phyloP scores from a whole-genome alignment of 2,797 vertebrate species.

The Tenualosa ilisha region DNA sequence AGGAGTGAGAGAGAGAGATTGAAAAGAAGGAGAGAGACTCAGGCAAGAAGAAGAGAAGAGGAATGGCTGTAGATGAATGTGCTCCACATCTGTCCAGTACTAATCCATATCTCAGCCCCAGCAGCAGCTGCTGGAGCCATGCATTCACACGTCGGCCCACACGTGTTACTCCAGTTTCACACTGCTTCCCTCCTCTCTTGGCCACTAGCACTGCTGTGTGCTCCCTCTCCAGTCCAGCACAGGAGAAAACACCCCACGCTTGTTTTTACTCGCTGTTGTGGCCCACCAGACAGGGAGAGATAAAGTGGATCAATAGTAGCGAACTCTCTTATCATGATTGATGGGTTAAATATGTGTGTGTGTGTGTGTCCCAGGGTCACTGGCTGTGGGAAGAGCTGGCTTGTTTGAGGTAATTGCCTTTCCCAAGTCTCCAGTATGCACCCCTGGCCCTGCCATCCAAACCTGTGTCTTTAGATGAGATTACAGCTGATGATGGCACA shows the following conservation, averaged over 20 bases:
- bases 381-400: not conserved
- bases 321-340: not conserved
- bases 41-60: not conserved
- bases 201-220: not conserved
- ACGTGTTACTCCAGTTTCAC: not conserved
- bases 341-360: constrained; percentile 13
- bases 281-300: not conserved
- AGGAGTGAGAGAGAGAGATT: not conserved
- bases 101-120: not conserved
- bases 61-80: not conserved
- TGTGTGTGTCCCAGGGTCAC: constrained; percentile 4
- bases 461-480: not conserved
- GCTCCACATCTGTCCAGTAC: not conserved
- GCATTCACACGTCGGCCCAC: not conserved
- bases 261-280: not conserved
- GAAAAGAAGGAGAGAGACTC: not conserved
- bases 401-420: not conserved
- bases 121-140: not conserved
- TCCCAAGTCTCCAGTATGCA: not conserved
- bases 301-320: not conserved
- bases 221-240: not conserved
- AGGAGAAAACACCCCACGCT: not conserved
- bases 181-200: not conserved
- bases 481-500: not conserved
- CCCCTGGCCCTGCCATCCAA: not conserved